phyloP scores from a whole-genome alignment of 2,113 vertebrate species.

The Nothoprocta perdicaria region DNA sequence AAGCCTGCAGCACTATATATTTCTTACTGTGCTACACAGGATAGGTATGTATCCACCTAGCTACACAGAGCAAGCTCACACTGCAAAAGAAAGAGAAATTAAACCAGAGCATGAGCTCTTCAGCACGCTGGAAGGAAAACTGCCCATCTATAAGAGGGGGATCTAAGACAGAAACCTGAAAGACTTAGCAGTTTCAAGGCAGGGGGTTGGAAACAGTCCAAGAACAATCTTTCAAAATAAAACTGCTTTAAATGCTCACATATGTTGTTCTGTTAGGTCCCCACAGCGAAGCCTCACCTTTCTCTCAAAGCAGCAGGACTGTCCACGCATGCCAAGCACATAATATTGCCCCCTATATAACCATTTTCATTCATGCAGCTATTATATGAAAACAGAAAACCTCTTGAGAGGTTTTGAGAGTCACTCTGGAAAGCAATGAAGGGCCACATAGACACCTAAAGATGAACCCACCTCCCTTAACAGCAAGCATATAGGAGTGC shows the following conservation, averaged over 20 bases:
- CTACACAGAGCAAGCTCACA: not conserved
- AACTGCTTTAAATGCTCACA: fast-evolving
- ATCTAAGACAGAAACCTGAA: not conserved
- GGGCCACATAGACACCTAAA: not conserved
- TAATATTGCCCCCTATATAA: not conserved
- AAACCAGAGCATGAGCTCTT: not conserved
- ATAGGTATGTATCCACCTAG: not conserved
- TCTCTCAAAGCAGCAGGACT: not conserved
- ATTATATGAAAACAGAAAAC: not conserved
- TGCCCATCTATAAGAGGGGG: not conserved
- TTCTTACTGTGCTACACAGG: not conserved
- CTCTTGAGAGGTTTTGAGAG: not conserved
- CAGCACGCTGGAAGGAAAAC: not conserved
- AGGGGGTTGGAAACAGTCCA: not conserved
- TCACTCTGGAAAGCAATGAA: not conserved
- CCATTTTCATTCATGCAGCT: not conserved
- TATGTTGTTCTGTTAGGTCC: not conserved
- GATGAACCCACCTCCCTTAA: not conserved
- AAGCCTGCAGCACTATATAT: not conserved
- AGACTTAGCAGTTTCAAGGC: fast-evolving
- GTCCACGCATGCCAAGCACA: not conserved
- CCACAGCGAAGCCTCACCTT: fast-evolving
- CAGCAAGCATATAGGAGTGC: not conserved
- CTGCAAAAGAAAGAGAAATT: not conserved
- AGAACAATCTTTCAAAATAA: not conserved